Evolutionary conservation across 1,140 invertebrate species (phyloP).

Genomic region (Meloidogyne exigua): DNA sequence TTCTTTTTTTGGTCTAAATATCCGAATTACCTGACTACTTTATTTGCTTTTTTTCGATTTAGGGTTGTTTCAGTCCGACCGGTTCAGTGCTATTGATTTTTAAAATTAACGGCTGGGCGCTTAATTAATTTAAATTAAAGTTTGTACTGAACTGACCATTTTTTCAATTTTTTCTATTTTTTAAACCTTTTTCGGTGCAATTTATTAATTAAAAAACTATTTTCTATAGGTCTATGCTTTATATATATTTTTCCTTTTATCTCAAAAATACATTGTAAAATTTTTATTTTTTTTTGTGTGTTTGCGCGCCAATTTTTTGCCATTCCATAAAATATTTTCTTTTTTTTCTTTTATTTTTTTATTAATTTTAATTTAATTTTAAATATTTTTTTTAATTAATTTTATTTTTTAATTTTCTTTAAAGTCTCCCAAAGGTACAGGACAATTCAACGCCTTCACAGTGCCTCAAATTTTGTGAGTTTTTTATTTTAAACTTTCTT

Average conservation of each 20-base stretch:
- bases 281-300: background rate
- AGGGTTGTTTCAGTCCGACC: too few relatives aligned
- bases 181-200: background rate
- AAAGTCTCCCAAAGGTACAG: too few relatives aligned
- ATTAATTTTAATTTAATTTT: background rate
- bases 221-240: background rate
- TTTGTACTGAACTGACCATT: too few relatives aligned
- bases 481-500: too few relatives aligned
- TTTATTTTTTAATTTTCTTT: background rate
- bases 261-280: background rate
- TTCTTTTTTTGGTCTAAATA: too few relatives aligned
- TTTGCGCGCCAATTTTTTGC: constrained; percentile 1
- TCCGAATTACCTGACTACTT: too few relatives aligned
- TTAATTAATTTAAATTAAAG: too few relatives aligned
- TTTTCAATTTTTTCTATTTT: background rate
- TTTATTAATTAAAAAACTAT: background rate
- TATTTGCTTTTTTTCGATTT: too few relatives aligned
- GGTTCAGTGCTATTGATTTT: too few relatives aligned
- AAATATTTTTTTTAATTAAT: background rate
- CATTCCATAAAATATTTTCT: background rate
- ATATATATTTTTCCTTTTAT: background rate
- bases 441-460: too few relatives aligned
- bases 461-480: too few relatives aligned
- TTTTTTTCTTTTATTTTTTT: background rate
- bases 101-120: too few relatives aligned